Percentiles rank a stretch among this genome's conserved stretches.
phyloP scores from a whole-genome alignment of 2,888 invertebrate species.

The Boloria euphrosyne region DNA sequence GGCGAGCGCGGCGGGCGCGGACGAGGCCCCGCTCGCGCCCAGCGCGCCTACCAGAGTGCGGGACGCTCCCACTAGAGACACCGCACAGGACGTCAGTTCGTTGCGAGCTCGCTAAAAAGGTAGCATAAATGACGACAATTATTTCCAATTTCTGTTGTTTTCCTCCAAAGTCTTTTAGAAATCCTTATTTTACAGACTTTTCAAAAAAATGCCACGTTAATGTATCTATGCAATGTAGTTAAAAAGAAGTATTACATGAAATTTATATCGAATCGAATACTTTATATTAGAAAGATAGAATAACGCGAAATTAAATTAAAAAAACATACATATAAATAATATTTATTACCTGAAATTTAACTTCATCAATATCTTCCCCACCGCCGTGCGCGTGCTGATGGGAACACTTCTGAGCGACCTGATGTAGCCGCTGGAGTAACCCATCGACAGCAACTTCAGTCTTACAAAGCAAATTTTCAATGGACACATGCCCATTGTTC shows the following conservation, averaged over 20 bases:
- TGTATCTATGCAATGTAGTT: too few species aligned
- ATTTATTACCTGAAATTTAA: slow-evolving; percentile 87
- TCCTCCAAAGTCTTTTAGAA: too few species aligned
- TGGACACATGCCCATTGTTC: slow-evolving; percentile 82
- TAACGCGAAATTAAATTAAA: neutral
- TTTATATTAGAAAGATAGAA: too few species aligned
- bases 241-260: too few species aligned
- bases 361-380: slow-evolving; percentile 88
- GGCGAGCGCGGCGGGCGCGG: slow-evolving; percentile 86
- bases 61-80: slow-evolving; percentile 91
- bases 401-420: slow-evolving; percentile 86
- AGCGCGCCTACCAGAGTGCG: slow-evolving; percentile 91
- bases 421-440: slow-evolving; percentile 85
- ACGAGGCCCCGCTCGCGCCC: slow-evolving; percentile 78
- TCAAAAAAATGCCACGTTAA: too few species aligned
- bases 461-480: slow-evolving; percentile 84
- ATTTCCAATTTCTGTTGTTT: too few species aligned
- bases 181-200: too few species aligned
- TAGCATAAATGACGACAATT: neutral
- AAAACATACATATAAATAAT: neutral
- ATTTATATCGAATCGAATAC: too few species aligned
- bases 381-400: slow-evolving; percentile 89
- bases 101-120: slow-evolving; percentile 85
- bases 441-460: slow-evolving; percentile 88
- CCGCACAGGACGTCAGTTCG: slow-evolving; percentile 89